phyloP scores from a whole-genome alignment of 2,797 vertebrate genomes.

The Ptychobarbus kaznakovi region DNA sequence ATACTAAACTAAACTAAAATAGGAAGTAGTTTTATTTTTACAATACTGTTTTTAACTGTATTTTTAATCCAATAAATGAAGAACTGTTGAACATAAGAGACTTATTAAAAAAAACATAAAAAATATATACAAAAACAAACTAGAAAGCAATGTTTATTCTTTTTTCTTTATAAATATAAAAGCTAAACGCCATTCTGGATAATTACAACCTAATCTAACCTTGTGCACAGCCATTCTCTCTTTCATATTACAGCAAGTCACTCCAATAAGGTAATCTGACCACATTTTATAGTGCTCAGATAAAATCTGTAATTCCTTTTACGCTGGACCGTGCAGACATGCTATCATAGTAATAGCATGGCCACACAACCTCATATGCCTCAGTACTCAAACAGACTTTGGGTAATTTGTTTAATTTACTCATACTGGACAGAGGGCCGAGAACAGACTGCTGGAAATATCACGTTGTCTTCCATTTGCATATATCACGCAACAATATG shows the following conservation, averaged over 20 bases:
- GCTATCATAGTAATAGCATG: slow-evolving; percentile 72
- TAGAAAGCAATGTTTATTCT: too few relatives aligned
- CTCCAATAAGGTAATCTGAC: slow-evolving; percentile 69
- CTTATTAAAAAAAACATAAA: too few relatives aligned
- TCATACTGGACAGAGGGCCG: slow-evolving; percentile 58
- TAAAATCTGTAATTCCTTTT: slow-evolving; percentile 80
- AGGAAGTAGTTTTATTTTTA: not conserved
- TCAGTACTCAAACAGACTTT: slow-evolving; percentile 64
- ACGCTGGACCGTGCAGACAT: slow-evolving; percentile 71
- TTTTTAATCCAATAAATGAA: not conserved
- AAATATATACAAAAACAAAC: too few relatives aligned
- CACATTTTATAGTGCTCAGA: slow-evolving; percentile 66
- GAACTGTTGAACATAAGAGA: not conserved
- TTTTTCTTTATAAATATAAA: too few relatives aligned
- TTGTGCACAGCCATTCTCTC: slow-evolving; percentile 52
- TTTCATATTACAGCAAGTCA: slow-evolving; percentile 69
- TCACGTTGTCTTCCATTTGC: slow-evolving; percentile 55
- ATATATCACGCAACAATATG: slow-evolving; percentile 60
- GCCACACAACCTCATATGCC: slow-evolving; percentile 74
- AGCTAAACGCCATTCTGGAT: not conserved
- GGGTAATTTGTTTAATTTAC: slow-evolving; percentile 80
- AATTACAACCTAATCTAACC: not conserved
- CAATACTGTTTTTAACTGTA: not conserved
- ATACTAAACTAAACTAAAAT: not conserved
- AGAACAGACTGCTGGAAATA: slow-evolving; percentile 53